Conservation (phyloP, 2,888 invertebrate species). For the Zygogramma bicolorata region DNA sequence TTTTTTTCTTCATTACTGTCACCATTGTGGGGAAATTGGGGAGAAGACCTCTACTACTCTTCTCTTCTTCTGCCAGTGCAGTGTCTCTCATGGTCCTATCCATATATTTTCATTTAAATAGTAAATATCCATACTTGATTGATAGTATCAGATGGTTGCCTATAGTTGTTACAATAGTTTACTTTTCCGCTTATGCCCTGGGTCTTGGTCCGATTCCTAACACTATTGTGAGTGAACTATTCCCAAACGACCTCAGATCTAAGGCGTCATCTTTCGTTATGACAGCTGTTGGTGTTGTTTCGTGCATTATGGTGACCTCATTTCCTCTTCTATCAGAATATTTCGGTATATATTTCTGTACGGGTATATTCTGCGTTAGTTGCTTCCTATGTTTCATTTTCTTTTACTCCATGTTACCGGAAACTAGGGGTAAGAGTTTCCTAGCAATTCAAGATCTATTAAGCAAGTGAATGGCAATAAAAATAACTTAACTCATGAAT, state of each 20-base stretch:
- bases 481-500: too few species aligned
- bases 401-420: background rate
- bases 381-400: background rate
- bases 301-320: background rate
- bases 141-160: background rate
- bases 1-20: slow-evolving; percentile 76
- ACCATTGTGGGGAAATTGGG: slow-evolving; percentile 81
- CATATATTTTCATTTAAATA: slow-evolving; percentile 74
- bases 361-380: background rate
- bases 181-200: background rate
- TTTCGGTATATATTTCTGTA: background rate
- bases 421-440: slow-evolving; percentile 1
- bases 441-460: background rate
- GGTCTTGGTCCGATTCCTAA: background rate
- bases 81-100: slow-evolving; percentile 71
- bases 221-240: background rate
- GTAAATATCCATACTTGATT: slow-evolving; percentile 59
- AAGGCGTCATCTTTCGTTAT: background rate
- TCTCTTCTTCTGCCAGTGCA: slow-evolving; percentile 75
- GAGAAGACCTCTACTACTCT: slow-evolving; percentile 75
- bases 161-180: background rate
- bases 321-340: background rate
- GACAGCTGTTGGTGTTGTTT: background rate
- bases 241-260: background rate
- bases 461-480: background rate